Evolutionary conservation across 2,797 vertebrate genomes (phyloP), one percentile per base, ranked within the genome.

Genomic region (Enteromius trimaculatus): DNA sequence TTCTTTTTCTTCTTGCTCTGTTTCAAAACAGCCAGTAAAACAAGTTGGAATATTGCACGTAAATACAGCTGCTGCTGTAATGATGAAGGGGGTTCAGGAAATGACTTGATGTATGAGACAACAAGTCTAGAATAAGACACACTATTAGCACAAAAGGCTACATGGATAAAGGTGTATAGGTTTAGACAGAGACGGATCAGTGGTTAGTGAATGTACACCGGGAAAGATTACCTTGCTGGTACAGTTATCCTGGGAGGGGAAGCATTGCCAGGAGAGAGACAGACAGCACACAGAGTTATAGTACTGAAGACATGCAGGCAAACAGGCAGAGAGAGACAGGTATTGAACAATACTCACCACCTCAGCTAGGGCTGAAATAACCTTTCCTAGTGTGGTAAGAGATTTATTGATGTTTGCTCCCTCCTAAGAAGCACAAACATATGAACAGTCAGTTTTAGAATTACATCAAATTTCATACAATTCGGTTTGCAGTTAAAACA

Each of bases 1-100:
- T 99, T 99, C 95, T 99, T 99, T 94, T 99, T 99, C 88, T 98
- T 99, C 92, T 99, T 99, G 93, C 96, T 99, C 97, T 99, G 90
- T 79, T 90, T 92, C 85, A 91, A 84, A 80, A 72, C 16, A 77
- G 64, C 62, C 26, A 23, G 82, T 44, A 39, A 71, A 82, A 34
- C 1, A 62, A 6, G 69, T 64, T 79, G n/a, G 10, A 58, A 53
- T 17, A 47, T 1, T 68, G 10, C 7, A 60, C 1, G 13, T 11
- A 21, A 34, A 62, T 21, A 77, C 11, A 42, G 23, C 51, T 44
- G 34, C 19, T 17, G 7, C 23, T 55, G 51, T 21, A 68, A 65
- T 21, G 39, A 75, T 23, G n/a, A 64, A 53, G 19, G 10, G 16
- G 23, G 6, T 31, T 29, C 19, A 66, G 60, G 21, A 68, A 68